Conservation (phyloP, 1,140 invertebrate species). For the Pinna nobilis region DNA sequence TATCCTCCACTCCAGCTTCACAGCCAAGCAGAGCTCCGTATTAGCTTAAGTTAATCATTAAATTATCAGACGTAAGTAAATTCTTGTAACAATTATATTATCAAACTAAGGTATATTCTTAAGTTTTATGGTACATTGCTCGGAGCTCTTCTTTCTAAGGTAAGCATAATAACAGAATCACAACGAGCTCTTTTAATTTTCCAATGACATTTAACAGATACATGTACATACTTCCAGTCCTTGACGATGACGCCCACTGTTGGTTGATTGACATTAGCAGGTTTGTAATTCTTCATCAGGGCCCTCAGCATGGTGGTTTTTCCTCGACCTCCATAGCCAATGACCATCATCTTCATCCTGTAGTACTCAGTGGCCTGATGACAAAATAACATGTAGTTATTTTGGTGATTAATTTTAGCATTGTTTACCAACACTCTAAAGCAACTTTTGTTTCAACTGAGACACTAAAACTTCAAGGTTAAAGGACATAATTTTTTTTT, state of each 20-base stretch:
- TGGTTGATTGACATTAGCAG: conserved; percentile 32
- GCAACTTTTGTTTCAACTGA: neutral
- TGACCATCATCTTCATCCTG: conserved; percentile 97
- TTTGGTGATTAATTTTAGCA: neutral
- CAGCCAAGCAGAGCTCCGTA: no score
- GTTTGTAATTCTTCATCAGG: conserved; percentile 86
- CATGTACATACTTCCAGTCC: conserved; percentile 66
- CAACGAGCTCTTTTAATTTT: no score
- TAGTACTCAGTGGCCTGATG: conserved; percentile 88
- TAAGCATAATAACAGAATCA: no score
- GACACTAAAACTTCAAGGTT: neutral
- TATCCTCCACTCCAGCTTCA: no score
- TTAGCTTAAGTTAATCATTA: no score
- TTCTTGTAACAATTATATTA: no score
- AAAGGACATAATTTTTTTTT: neutral
- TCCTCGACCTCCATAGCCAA: conserved; percentile 93
- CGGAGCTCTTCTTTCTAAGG: no score
- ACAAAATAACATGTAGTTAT: neutral
- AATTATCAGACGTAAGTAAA: no score
- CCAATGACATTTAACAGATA: no score
- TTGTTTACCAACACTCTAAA: neutral
- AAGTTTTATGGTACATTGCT: no score
- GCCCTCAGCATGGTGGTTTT: conserved; percentile 96
- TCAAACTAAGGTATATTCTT: no score
- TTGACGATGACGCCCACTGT: conserved; percentile 72